phyloP scores from a whole-genome alignment of 1,140 invertebrate genomes.

The Lepidurus arcticus region DNA sequence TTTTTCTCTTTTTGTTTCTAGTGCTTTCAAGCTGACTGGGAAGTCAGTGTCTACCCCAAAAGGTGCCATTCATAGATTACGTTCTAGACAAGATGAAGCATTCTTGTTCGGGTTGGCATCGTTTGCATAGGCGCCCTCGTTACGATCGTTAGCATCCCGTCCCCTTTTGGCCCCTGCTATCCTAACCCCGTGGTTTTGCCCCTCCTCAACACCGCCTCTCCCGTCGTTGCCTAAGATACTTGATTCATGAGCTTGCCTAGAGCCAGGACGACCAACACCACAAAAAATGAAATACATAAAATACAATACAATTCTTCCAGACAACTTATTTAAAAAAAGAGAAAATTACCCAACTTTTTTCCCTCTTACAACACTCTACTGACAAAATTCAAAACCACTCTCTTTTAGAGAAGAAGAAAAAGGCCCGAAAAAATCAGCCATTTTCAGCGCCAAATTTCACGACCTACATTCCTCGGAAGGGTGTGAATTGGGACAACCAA shows the following conservation, averaged over 20 bases:
- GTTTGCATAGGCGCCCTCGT: slow-evolving; percentile 20
- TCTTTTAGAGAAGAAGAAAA: no score
- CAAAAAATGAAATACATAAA: background rate
- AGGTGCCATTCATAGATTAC: slow-evolving; percentile 21
- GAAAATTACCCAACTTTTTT: background rate
- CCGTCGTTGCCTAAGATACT: slow-evolving; percentile 4
- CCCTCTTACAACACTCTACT: background rate
- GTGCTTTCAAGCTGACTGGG: no score
- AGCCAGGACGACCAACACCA: background rate
- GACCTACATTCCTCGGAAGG: no score
- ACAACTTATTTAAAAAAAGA: slow-evolving; percentile 2
- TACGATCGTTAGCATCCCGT: slow-evolving; percentile 15
- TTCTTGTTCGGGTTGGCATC: background rate
- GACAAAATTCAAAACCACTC: no score
- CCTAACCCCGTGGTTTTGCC: slow-evolving; percentile 20
- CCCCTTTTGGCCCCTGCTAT: slow-evolving; percentile 20
- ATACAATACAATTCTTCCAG: background rate
- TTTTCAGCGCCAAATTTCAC: no score
- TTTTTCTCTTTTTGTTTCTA: no score
- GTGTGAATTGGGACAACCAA: no score
- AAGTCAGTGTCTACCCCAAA: background rate
- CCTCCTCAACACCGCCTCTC: slow-evolving; percentile 17
- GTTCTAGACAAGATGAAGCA: slow-evolving; percentile 13
- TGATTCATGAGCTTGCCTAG: slow-evolving; percentile 6
- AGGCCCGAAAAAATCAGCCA: no score